A percentile compares a stretch with the other conserved stretches of the same genome.
These are phyloP conservation scores for Formica selysi DNA, from an alignment of 1,140 invertebrate genomes.

Conservation along the genomic window DNA sequence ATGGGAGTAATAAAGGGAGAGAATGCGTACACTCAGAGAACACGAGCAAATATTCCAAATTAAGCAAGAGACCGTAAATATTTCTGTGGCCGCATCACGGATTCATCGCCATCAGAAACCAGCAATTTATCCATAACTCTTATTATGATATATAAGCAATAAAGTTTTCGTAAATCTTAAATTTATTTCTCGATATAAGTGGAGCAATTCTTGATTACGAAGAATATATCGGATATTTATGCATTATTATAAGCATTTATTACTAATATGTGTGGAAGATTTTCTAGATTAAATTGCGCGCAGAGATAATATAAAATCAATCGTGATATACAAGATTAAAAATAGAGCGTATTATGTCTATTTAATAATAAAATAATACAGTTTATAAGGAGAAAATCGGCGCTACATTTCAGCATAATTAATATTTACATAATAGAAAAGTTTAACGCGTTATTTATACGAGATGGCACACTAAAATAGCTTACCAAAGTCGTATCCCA, in stretches of 20 bases:
- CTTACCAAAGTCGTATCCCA: not conserved
- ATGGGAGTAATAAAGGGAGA: constrained; percentile 5
- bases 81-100: not conserved
- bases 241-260: not conserved
- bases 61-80: constrained; percentile 6
- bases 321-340: no score
- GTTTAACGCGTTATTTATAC: not conserved
- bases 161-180: not conserved
- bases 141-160: not conserved
- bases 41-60: not conserved
- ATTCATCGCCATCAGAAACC: not conserved
- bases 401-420: not conserved
- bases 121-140: not conserved
- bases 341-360: no score
- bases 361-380: no score
- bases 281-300: not conserved
- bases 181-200: not conserved
- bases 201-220: not conserved
- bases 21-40: not conserved
- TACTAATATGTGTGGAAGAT: not conserved
- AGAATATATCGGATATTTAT: not conserved
- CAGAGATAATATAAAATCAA: not conserved
- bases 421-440: not conserved
- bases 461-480: not conserved
- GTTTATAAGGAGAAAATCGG: not conserved